A percentile compares a stretch with the other conserved stretches of the same genome.
phyloP scores from a whole-genome alignment of 2,888 invertebrate species.

The Drosophila monieri region DNA sequence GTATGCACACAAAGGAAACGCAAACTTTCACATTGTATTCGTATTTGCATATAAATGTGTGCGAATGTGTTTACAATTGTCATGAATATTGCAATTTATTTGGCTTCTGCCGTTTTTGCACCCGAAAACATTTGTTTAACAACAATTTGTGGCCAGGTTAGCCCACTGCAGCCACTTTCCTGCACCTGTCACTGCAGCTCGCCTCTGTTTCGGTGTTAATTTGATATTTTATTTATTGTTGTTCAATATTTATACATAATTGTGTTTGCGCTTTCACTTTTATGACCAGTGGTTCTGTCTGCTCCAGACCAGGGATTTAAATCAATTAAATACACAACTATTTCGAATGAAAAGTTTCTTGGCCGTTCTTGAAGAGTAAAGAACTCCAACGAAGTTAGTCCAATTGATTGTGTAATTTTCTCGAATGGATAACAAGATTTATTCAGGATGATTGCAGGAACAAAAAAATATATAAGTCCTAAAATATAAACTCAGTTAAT shows the following conservation, averaged over 20 bases:
- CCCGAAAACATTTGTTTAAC: conserved; percentile 70
- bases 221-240: conserved; percentile 77
- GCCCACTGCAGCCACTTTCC: conserved; percentile 16
- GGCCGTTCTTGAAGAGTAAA: neutral
- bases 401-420: conserved; percentile 10
- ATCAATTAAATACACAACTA: conserved; percentile 56
- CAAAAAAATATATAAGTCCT: neutral
- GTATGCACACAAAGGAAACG: conserved; percentile 63
- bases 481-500: conserved; percentile 24
- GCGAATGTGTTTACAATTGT: conserved; percentile 56
- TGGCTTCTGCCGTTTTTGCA: conserved; percentile 69
- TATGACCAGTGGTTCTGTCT: conserved; percentile 28
- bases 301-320: conserved; percentile 40
- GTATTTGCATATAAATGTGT: conserved; percentile 27
- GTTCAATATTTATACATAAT: conserved; percentile 73
- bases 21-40: conserved; percentile 51
- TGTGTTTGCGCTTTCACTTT: conserved; percentile 61
- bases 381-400: conserved; percentile 16
- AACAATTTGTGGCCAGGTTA: conserved; percentile 69
- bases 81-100: conserved; percentile 77
- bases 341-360: conserved; percentile 1
- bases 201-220: conserved; percentile 67
- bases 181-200: conserved; percentile 23
- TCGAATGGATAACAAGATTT: neutral
- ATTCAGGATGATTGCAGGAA: neutral